Evolutionary conservation across 2,888 invertebrate genomes (phyloP).

Genomic region (Zootermopsis nevadensis): DNA sequence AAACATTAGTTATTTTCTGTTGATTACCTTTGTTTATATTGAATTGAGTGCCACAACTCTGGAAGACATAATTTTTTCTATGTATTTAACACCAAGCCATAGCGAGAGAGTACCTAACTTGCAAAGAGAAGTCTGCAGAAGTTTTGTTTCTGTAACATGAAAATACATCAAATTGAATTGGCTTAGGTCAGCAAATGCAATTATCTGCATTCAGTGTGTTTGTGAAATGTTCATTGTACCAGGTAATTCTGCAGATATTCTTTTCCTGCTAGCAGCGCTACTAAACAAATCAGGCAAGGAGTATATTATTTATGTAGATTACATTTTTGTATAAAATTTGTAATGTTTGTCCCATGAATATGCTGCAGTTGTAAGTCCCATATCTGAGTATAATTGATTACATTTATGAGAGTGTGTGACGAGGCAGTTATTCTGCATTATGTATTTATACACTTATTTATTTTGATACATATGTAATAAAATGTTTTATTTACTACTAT

Average conservation of each 20-base stretch:
- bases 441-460: slow-evolving; percentile 34
- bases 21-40: too few relatives aligned
- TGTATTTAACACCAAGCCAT: background rate
- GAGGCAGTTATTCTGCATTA: background rate
- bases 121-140: slow-evolving; percentile 1
- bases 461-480: background rate
- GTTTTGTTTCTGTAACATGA: background rate
- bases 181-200: background rate
- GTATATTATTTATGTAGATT: background rate
- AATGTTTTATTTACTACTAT: background rate
- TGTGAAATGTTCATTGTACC: background rate
- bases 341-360: slow-evolving; percentile 18
- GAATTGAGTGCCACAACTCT: background rate
- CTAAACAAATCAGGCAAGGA: background rate
- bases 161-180: background rate
- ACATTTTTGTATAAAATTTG: slow-evolving; percentile 8
- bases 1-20: too few relatives aligned
- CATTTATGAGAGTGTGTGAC: slow-evolving; percentile 10
- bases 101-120: background rate
- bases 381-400: background rate
- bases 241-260: slow-evolving; percentile 4
- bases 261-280: slow-evolving; percentile 21
- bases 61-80: background rate
- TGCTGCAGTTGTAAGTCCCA: slow-evolving; percentile 14
- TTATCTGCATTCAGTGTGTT: background rate